A percentile compares a stretch with the other conserved stretches of the same genome.
Evolutionary conservation across 2,113 vertebrate genomes (phyloP).

Genomic region (Mesembrinibis cayennensis): DNA sequence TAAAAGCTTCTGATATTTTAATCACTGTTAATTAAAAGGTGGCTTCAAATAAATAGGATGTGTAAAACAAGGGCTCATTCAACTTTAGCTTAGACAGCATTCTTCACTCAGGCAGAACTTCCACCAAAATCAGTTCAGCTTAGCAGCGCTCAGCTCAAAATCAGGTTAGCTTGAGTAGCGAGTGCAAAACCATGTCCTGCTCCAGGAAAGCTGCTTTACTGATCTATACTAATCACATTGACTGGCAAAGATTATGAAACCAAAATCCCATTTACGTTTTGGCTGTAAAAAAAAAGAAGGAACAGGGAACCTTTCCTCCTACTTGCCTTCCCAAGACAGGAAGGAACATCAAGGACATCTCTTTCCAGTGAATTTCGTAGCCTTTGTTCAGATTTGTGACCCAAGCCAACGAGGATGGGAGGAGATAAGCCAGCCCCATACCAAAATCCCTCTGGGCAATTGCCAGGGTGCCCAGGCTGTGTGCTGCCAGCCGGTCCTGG

Average conservation of each 20-base stretch:
- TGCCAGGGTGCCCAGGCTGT: background rate
- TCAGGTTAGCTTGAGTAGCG: background rate
- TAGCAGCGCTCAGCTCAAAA: background rate
- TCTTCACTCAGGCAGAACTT: background rate
- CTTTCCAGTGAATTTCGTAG: background rate
- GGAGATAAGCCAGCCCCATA: background rate
- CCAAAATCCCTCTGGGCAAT: background rate
- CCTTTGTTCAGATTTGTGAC: background rate
- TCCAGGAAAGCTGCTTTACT: background rate
- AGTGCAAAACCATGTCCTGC: background rate
- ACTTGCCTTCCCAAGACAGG: background rate
- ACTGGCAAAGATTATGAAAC: background rate
- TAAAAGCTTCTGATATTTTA: background rate
- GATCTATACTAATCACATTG: background rate
- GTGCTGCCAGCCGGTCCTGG: background rate
- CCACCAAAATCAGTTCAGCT: background rate
- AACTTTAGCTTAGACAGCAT: background rate
- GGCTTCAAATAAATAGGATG: background rate
- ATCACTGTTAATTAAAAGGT: background rate
- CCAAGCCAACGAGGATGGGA: accelerated
- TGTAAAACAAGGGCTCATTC: background rate
- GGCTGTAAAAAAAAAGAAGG: background rate
- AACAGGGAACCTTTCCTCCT: background rate
- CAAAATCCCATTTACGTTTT: background rate
- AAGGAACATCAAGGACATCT: accelerated